Evolutionary conservation across 2,797 vertebrate species (phyloP).

Genomic region (Gadopsis bispinosus): DNA sequence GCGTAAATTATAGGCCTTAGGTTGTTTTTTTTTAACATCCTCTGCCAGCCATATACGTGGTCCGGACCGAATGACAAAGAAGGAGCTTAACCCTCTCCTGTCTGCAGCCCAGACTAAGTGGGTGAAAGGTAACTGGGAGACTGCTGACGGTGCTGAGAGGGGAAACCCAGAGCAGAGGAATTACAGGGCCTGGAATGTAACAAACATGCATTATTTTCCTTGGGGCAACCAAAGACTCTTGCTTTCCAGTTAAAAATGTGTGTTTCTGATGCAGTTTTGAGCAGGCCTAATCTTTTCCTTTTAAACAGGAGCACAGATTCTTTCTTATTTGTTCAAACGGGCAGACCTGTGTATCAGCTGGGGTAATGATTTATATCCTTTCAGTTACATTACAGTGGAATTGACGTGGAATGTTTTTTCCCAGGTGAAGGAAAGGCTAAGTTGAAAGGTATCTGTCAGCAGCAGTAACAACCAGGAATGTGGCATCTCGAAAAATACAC

Average conservation of each 20-base stretch:
- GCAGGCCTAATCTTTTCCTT: background rate
- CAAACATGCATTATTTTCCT: slow-evolving; percentile 55
- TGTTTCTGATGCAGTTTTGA: slow-evolving; percentile 5
- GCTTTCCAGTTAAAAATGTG: slow-evolving; percentile 42
- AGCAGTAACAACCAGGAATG: slow-evolving; percentile 15
- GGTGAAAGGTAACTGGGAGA: slow-evolving; percentile 82
- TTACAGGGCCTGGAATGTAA: slow-evolving; percentile 58
- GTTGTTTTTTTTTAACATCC: slow-evolving; percentile 42
- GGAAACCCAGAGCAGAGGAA: slow-evolving; percentile 46
- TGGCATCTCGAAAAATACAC: background rate
- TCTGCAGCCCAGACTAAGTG: slow-evolving; percentile 69
- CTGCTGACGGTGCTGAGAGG: slow-evolving; percentile 57
- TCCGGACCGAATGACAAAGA: slow-evolving; percentile 57
- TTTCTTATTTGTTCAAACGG: slow-evolving; percentile 23
- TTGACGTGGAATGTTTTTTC: background rate
- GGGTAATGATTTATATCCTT: slow-evolving; percentile 2
- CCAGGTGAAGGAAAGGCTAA: background rate
- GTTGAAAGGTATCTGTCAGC: slow-evolving; percentile 5
- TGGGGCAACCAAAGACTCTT: slow-evolving; percentile 11
- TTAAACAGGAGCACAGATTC: slow-evolving; percentile 15
- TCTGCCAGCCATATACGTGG: slow-evolving; percentile 47
- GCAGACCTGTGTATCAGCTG: background rate
- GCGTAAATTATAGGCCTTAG: slow-evolving; percentile 45
- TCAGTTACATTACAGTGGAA: slow-evolving; percentile 4
- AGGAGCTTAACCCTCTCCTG: slow-evolving; percentile 74